Evolutionary conservation across 2,113 vertebrate genomes (phyloP).

Genomic region (Gallinago undulata): DNA sequence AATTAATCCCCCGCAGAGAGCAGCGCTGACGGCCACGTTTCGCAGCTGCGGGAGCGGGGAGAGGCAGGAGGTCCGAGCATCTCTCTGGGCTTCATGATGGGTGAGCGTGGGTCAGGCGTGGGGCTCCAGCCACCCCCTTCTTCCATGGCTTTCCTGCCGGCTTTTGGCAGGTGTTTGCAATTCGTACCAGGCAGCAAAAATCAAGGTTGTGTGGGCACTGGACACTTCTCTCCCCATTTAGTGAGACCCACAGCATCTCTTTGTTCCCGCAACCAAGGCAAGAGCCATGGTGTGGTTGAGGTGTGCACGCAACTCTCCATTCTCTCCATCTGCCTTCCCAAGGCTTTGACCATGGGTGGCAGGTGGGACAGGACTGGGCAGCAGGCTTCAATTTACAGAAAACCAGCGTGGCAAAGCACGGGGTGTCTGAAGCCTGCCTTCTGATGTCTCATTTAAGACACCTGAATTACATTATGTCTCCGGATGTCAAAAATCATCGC

Average conservation of each 20-base stretch:
- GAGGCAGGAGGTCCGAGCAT: accelerated
- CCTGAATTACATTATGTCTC: background rate
- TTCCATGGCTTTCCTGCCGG: background rate
- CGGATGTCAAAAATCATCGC: background rate
- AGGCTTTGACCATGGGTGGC: background rate
- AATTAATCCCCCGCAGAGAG: background rate
- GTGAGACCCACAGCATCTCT: background rate
- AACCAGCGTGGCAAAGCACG: background rate
- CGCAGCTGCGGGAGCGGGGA: background rate
- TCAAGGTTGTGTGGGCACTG: accelerated
- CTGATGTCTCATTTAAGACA: background rate
- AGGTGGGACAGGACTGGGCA: background rate
- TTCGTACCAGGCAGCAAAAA: background rate
- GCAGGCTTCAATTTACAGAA: background rate
- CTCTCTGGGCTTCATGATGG: accelerated
- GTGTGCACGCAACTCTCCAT: accelerated
- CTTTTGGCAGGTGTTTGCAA: background rate
- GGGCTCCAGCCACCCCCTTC: background rate
- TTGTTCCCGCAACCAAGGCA: accelerated
- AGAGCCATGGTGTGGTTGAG: accelerated
- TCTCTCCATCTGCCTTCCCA: background rate
- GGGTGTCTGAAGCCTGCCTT: background rate
- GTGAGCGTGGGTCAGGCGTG: accelerated
- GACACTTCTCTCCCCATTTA: background rate
- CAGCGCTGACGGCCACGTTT: background rate